Evolutionary conservation across 2,797 vertebrate species (phyloP).

Genomic region (Microcaecilia unicolor): DNA sequence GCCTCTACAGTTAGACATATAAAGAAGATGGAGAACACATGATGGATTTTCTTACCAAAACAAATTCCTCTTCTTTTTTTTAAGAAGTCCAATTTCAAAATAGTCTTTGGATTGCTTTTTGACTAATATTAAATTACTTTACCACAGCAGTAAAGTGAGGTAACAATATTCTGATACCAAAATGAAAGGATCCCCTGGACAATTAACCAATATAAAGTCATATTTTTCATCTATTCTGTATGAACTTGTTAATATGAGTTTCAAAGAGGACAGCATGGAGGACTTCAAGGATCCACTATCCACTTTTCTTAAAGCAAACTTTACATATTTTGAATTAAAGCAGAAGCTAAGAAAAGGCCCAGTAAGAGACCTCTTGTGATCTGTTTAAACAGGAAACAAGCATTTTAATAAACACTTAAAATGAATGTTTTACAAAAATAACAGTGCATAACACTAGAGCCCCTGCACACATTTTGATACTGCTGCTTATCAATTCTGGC

Average conservation of each 20-base stretch:
- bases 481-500: no score
- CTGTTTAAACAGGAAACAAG: not conserved
- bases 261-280: no score
- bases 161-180: slow-evolving; percentile 31
- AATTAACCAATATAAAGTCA: no score
- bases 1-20: slow-evolving; percentile 63
- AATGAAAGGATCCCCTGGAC: no score
- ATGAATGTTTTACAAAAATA: slow-evolving; percentile 18
- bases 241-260: no score
- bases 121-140: not conserved
- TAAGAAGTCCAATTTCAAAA: not conserved
- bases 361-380: not conserved
- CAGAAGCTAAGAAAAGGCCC: not conserved
- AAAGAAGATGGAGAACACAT: slow-evolving; percentile 40
- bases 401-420: not conserved
- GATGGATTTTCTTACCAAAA: no score
- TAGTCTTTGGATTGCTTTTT: slow-evolving; percentile 19
- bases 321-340: not conserved
- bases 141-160: slow-evolving; percentile 20
- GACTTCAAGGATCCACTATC: not conserved
- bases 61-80: no score
- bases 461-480: slow-evolving; percentile 50
- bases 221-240: no score
- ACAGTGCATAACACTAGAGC: slow-evolving; percentile 47
- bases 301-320: slow-evolving; percentile 5